Conservation (phyloP, 1,140 invertebrate species). For the Apis laboriosa region DNA sequence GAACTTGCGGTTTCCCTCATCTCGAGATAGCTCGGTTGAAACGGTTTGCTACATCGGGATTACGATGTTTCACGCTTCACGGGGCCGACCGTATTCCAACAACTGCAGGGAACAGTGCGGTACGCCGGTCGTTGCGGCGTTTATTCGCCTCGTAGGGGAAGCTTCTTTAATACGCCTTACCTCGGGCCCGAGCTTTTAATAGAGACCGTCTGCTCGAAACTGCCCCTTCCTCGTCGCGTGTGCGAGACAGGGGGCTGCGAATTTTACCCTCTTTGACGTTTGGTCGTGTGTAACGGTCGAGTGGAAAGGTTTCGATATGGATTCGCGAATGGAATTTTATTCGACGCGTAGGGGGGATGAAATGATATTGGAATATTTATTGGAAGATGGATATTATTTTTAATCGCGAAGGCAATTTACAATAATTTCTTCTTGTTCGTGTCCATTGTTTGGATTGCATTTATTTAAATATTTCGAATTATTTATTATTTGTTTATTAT, state of each 20-base stretch:
- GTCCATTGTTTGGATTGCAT: no score
- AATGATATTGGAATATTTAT: no score
- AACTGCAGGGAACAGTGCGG: background rate
- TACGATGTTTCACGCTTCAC: slow-evolving; percentile 59
- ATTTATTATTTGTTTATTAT: no score
- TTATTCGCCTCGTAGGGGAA: slow-evolving; percentile 56
- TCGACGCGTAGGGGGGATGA: no score
- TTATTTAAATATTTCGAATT: no score
- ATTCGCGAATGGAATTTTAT: no score
- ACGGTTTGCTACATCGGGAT: slow-evolving; percentile 33
- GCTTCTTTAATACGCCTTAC: slow-evolving; percentile 54
- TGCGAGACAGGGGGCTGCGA: background rate
- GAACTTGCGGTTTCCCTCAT: slow-evolving; percentile 19
- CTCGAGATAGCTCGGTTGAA: slow-evolving; percentile 9
- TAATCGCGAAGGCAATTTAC: no score
- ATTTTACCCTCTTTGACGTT: background rate
- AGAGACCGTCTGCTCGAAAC: slow-evolving; percentile 7
- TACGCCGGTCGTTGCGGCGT: slow-evolving; percentile 34
- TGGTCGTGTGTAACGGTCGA: background rate
- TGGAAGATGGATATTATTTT: no score
- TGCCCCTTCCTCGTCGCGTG: background rate
- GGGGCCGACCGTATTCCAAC: slow-evolving; percentile 3
- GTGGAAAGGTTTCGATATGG: no score
- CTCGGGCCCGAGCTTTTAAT: slow-evolving; percentile 52
- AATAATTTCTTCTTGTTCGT: no score